Base-by-base conservation (phyloP, 35 echinoderm and acorn worm genomes). In the Antedon bifida region DNA sequence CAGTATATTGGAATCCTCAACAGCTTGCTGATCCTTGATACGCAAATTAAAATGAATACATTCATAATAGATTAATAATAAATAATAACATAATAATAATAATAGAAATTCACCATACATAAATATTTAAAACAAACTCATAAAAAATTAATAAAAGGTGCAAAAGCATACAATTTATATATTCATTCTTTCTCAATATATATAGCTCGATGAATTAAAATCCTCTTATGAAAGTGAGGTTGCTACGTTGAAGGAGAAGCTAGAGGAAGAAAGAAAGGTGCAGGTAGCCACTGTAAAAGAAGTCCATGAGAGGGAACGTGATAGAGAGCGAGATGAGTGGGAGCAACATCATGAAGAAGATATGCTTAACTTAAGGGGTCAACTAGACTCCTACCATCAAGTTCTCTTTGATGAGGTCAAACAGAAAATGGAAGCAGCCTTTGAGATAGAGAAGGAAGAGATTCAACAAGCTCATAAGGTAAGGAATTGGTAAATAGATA, bases 371-470 rank as follows among this genome's bases (percentile, higher is more conserved):
- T 75, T 92, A 77, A 80, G 34, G 31, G 90, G 88, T 30, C 90
- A 88, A 55, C 32, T 93, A 46, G 87, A 89, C 31, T 32, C 74
- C 45, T 55, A 78, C 30, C 86, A 89, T 28, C 84, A 89, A 55
- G 55, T 77, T 35, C 83, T 93, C 8, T 89, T 93, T 86, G 89
- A 88, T 73, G 77, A 92, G 84, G 84, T 92, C 75, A 89, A 89
- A 80, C 75, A 30, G 3, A 84, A 89, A 31, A 34, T 96, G 14
- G 89, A 96, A 82, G 79, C 85, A 12, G 73, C 77, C 35, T 77
- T 86, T 34, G 35, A 46, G 79, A 77, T 86, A 42, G 84, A 93
- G 75, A 76, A 82, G 34, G 83, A 85, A 82, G 21, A 81, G 30
- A 34, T 85, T 32, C 76, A 83, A 34, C 46, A 33, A 36, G 38